A percentile compares a stretch with the other conserved stretches of the same genome.
These are phyloP conservation scores for Myotis davidii DNA, from an alignment of 2,113 vertebrate species.

Conservation along the genomic window DNA sequence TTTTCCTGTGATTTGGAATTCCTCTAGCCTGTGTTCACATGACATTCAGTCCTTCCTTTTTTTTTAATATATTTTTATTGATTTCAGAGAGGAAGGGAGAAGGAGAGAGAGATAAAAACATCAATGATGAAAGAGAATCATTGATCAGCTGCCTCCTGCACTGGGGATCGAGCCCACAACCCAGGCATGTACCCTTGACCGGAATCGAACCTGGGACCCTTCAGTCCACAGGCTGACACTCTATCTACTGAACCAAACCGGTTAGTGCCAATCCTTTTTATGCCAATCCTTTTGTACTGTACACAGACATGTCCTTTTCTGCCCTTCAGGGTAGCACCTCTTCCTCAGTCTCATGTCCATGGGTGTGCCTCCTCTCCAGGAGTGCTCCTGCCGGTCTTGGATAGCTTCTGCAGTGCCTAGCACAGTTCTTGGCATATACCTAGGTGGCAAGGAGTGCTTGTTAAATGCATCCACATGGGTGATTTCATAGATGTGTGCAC, in stretches of 20 bases:
- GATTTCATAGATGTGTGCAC: not conserved
- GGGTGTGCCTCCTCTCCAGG: not conserved
- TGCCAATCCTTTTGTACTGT: not conserved
- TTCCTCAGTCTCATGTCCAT: not conserved
- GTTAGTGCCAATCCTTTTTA: not conserved
- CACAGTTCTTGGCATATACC: not conserved
- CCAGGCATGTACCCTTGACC: no score
- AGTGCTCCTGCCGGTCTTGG: not conserved
- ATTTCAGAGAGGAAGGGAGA: no score
- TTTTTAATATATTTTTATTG: no score
- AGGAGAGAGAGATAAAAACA: no score
- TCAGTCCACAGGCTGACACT: no score
- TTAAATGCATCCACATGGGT: not conserved
- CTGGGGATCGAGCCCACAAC: no score
- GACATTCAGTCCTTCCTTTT: not conserved
- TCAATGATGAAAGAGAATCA: no score
- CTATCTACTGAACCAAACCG: no score
- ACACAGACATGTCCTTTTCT: not conserved
- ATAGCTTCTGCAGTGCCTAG: fast-evolving
- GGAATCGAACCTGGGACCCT: no score
- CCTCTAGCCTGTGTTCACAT: not conserved
- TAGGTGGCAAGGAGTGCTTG: not conserved
- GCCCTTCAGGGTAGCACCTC: not conserved
- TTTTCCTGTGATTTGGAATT: not conserved
- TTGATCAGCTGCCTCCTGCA: no score